These are phyloP conservation scores for Morbakka virulenta DNA, from an alignment of 30 jellyfish, hydroid and myxozoan genomes.

Conservation along the genomic window DNA sequence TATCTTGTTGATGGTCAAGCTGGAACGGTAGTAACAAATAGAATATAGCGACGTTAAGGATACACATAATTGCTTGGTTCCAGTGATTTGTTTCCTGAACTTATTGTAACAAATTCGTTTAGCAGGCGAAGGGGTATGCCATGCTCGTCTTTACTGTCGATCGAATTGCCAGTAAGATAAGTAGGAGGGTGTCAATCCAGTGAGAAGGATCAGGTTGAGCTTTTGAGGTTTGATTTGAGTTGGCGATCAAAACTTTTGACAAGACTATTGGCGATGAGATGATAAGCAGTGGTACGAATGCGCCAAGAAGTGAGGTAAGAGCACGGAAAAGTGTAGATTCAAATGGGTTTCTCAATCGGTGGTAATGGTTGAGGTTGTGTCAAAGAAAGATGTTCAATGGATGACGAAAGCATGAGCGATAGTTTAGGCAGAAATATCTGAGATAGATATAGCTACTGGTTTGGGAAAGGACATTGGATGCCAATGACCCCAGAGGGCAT, in stretches of 20 bases:
- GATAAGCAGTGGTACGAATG: constrained; percentile 48
- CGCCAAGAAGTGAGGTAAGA: neutral
- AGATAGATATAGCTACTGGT: constrained; percentile 29
- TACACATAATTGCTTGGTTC: neutral
- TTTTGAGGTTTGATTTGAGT: neutral
- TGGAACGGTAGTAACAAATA: no score
- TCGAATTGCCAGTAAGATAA: constrained; percentile 44
- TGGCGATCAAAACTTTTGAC: constrained; percentile 36
- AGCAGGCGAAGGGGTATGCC: neutral
- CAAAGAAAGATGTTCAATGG: constrained; percentile 13
- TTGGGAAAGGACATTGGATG: no score
- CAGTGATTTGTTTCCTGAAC: neutral
- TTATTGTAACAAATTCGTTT: neutral
- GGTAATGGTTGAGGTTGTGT: constrained; percentile 21
- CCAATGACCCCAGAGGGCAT: no score
- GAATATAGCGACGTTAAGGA: no score
- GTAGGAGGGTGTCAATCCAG: constrained; percentile 44
- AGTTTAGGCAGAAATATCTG: constrained; percentile 36
- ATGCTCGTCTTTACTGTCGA: constrained; percentile 23
- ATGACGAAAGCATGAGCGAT: constrained; percentile 38
- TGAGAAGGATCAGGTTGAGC: constrained; percentile 24
- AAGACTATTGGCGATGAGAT: constrained; percentile 58
- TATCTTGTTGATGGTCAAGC: no score
- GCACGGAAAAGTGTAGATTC: constrained; percentile 7
- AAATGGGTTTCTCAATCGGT: constrained; percentile 51